phyloP scores from a whole-genome alignment of 1,140 invertebrate genomes.

The Ectropis grisescens region DNA sequence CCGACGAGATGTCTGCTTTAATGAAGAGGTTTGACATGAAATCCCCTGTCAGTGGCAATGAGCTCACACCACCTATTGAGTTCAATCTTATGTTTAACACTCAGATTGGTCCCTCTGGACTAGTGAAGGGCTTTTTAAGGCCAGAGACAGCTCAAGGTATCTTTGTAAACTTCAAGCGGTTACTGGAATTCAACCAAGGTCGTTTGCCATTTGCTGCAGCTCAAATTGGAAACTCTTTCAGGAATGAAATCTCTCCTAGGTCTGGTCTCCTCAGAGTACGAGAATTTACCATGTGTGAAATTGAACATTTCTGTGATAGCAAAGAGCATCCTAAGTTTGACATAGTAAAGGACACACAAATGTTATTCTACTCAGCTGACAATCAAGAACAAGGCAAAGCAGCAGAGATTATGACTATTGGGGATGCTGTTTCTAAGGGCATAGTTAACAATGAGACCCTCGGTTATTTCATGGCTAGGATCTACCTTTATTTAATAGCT shows the following conservation, averaged over 20 bases:
- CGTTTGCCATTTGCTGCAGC: conserved; percentile 97
- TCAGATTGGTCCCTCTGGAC: conserved; percentile 95
- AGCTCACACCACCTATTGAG: conserved; percentile 94
- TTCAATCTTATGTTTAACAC: conserved; percentile 99
- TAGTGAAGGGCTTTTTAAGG: conserved; percentile 93
- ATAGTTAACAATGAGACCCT: conserved; percentile 97
- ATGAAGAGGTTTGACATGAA: conserved; percentile 93
- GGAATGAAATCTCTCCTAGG: conserved; percentile 99
- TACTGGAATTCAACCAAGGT: conserved; percentile 98
- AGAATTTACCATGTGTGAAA: conserved; percentile 99
- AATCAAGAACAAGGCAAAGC: conserved; percentile 96
- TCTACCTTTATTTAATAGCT: conserved; percentile 89
- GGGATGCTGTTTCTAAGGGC: conserved; percentile 83
- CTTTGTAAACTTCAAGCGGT: conserved; percentile 98
- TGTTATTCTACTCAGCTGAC: conserved; percentile 93
- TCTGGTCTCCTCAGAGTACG: conserved; percentile 95
- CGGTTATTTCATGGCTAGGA: conserved; percentile 98
- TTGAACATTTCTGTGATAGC: conserved; percentile 99
- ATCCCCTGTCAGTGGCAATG: conserved; percentile 94
- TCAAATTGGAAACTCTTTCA: conserved; percentile 97
- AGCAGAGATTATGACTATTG: conserved; percentile 79
- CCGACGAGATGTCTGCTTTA: conserved; percentile 89
- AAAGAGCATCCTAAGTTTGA: conserved; percentile 95
- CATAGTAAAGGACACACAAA: conserved; percentile 77
- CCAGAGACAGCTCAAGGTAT: conserved; percentile 99